phyloP scores from a whole-genome alignment of 53 echinoderm and acorn worm species.

The Paracentrotus lividus region DNA sequence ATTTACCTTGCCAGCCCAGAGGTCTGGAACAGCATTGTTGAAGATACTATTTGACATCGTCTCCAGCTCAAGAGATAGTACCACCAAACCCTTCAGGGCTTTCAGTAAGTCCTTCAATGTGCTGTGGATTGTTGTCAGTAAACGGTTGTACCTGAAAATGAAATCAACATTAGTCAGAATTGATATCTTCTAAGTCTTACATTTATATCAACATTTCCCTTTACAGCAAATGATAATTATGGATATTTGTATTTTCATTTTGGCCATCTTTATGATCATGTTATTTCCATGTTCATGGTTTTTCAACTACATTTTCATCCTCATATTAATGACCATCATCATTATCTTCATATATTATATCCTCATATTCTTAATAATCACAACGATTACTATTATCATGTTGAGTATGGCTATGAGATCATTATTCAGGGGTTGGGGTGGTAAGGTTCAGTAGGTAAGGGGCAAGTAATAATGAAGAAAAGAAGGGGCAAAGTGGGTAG shows the following conservation, averaged over 20 bases:
- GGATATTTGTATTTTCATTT: background rate
- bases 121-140: conserved; percentile 89
- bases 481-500: background rate
- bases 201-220: background rate
- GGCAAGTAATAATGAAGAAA: background rate
- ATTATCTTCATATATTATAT: no score
- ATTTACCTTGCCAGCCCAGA: conserved; percentile 96
- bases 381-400: no score
- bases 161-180: background rate
- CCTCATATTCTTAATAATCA: no score
- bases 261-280: no score
- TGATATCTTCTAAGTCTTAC: background rate
- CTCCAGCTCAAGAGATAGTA: conserved; percentile 91
- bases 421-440: no score
- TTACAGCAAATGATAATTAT: background rate
- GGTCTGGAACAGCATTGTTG: conserved; percentile 93
- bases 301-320: no score
- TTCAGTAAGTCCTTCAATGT: conserved; percentile 92
- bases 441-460: background rate
- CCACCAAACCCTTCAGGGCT: conserved; percentile 97
- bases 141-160: conserved; percentile 89
- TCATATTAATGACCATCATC: no score
- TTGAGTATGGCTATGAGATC: background rate
- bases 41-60: conserved; percentile 98
- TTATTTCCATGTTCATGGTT: no score